A percentile compares a stretch with the other conserved stretches of the same genome.
These are phyloP conservation scores for Erethizon dorsatum DNA, from an alignment of 2,797 vertebrate genomes.

Conservation along the genomic window DNA sequence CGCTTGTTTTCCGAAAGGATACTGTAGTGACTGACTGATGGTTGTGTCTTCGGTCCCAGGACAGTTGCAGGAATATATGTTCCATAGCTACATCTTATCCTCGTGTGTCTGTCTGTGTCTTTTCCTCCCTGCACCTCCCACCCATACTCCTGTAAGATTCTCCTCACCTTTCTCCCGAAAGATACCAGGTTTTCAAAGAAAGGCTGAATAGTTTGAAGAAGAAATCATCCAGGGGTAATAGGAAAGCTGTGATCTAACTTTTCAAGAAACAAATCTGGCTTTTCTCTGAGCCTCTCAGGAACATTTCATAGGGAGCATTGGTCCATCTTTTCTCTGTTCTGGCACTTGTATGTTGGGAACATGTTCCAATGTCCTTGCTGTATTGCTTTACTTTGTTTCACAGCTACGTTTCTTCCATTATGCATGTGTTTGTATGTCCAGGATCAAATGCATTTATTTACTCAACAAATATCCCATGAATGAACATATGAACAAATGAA, in stretches of 20 bases:
- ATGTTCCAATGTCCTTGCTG: too few species aligned
- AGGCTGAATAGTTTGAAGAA: not conserved
- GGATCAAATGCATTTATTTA: too few species aligned
- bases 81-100: too few species aligned
- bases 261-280: not conserved
- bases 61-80: too few species aligned
- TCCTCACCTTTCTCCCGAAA: too few species aligned
- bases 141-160: rapidly evolving
- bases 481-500: not conserved
- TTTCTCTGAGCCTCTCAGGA: not conserved
- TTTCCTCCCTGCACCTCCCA: not conserved
- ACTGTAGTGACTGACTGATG: not conserved
- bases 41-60: not conserved
- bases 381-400: not conserved
- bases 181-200: not conserved
- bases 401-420: not conserved
- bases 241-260: not conserved
- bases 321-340: not conserved
- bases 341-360: not conserved
- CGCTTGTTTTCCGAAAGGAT: not conserved
- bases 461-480: not conserved
- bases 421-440: not conserved
- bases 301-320: not conserved
- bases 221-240: not conserved
- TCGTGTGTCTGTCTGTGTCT: not conserved